Evolutionary conservation across 2,888 invertebrate species (phyloP), one percentile per base, ranked within the genome.

Genomic region (Prenolepis imparis): DNA sequence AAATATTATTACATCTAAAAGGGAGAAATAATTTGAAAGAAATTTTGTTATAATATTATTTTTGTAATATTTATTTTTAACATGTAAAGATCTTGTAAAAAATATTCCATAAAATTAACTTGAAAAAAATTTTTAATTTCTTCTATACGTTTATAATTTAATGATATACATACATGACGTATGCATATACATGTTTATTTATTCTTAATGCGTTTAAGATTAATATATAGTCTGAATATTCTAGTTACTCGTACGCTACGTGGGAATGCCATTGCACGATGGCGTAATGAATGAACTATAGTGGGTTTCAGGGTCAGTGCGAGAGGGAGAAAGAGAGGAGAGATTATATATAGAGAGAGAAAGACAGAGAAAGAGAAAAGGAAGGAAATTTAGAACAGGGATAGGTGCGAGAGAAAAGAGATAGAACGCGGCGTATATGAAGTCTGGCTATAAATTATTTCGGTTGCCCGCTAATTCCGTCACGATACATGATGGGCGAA

Each of bases 281-380:
- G 73, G 73, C 59, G 73, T 59, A 73, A 73, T 73, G 73, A 73
- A 73, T 73, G 73, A 73, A 73, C 24, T 73, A 73, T 59, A 73
- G 41, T 73, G 41, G 59, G 59, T 59, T 73, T 73, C 73, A 73
- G 73, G 73, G 73, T 73, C 73, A 61, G 28, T 41, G 28, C 24
- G 28, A 41, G 41, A 73, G 41, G 57, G 4, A 44, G 41, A 41
- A 4, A 44, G 44, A 44, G 44, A 15, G 0, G 48, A 52, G 18
- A 44, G 36, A 36, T 36, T 36, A 36, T 3, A 36, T 3, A 36
- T 3, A 67, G 41, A 24, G 15, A 41, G 36, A 36, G 64, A 24
- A 1, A 32, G 28, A 18, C 21, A 21, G n/a, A 36, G 0, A 4
- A 9, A 6, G 52, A 36, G 15, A 36, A 32, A 55, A 44, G 6